Base-by-base conservation (phyloP, 2,888 invertebrate genomes). In the Dryadula phaetusa region DNA sequence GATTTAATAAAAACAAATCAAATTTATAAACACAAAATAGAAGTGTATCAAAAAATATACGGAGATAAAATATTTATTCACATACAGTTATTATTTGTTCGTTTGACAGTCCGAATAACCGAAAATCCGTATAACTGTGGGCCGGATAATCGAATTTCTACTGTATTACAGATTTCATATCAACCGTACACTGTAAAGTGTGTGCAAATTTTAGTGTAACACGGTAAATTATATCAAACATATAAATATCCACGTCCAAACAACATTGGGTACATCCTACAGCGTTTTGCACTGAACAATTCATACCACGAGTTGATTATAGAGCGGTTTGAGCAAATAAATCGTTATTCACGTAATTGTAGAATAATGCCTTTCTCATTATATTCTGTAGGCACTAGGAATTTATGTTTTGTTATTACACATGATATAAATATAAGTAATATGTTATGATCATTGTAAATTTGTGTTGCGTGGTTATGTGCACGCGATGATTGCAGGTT, bases 321-420 rank as follows among this genome's bases (percentile, higher is more conserved):
- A 60, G 60, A 60, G 44, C 60, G 44, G 18, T 42, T 60, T 60
- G 44, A 46, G 42, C 60, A 60, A 60, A 60, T 60, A 52, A 52
- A 60, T 60, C 12, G 60, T 56, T 56, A 56, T 28, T 46, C 28
- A 5, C 2, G 44, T 46, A 60, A 60, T 46, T 60, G 60, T 44
- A 28, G 14, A 18, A 60, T 44, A 60, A 60, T 60, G 44, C 44
- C 18, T 46, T 44, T 60, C 60, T 60, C 42, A 46, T 28, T 60
- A 42, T 28, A 44, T 28, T n/a, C 37, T 22, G 22, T 22, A n/a
- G n/a, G n/a, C n/a, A 22, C 20, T 56, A 40, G n/a, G 40, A 40
- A 22, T 40, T 22, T 37, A 16, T n/a, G 14, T 54, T 37, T n/a
- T 40, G 37, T 22, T 56, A 40, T 37, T 37, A n/a, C n/a, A n/a